Percentiles rank a stretch among this genome's conserved stretches.
Conservation (phyloP, 2,113 vertebrate genomes). For the Ornithorhynchus anatinus region DNA sequence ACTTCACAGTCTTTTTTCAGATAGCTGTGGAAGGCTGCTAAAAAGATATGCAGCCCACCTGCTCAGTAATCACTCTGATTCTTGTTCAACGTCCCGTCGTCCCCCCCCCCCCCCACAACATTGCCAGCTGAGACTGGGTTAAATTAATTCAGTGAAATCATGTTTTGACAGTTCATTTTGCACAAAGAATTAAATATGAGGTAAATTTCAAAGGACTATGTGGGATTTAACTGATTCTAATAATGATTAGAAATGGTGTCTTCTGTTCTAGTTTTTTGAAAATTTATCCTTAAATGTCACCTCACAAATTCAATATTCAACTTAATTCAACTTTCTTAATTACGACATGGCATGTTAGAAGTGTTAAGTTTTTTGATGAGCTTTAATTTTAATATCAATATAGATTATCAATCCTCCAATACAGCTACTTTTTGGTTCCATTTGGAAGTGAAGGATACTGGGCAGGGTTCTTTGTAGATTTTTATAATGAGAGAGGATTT, state of each 20-base stretch:
- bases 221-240: not conserved
- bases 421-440: too few relatives aligned
- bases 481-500: too few relatives aligned
- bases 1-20: too few relatives aligned
- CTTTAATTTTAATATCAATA: not conserved
- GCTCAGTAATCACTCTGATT: too few relatives aligned
- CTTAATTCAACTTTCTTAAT: not conserved
- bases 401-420: not conserved
- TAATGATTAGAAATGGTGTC: not conserved
- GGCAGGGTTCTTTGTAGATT: too few relatives aligned
- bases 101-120: too few relatives aligned
- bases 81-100: not conserved
- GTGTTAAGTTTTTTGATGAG: not conserved
- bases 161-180: constrained; percentile 6
- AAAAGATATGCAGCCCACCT: too few relatives aligned
- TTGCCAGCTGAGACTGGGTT: not conserved
- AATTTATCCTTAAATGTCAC: not conserved
- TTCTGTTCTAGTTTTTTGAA: not conserved
- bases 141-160: not conserved
- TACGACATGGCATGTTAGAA: not conserved
- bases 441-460: too few relatives aligned
- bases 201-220: not conserved
- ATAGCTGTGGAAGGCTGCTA: too few relatives aligned
- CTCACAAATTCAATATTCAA: not conserved
- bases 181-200: not conserved